A percentile compares a stretch with the other conserved stretches of the same genome.
These are phyloP conservation scores for Miniopterus natalensis DNA, from an alignment of 2,113 vertebrate species.

Conservation along the genomic window DNA sequence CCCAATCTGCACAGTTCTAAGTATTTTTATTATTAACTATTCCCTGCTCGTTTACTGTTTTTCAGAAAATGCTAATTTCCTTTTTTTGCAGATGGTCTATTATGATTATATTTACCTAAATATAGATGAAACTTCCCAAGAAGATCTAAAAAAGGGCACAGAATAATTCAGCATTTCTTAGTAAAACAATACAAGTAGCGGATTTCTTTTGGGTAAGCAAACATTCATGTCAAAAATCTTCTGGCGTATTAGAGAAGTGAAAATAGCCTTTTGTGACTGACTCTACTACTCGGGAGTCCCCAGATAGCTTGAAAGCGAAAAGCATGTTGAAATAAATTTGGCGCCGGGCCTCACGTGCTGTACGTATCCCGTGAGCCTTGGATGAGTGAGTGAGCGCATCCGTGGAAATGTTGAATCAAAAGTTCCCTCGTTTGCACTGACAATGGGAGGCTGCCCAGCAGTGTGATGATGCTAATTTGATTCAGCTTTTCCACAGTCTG, in stretches of 20 bases:
- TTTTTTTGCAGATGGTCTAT: constrained; percentile 50
- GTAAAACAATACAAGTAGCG: background rate
- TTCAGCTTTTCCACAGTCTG: background rate
- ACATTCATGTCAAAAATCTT: background rate
- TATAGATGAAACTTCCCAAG: background rate
- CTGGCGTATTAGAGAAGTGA: background rate
- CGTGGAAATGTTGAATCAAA: constrained; percentile 8
- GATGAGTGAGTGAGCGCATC: background rate
- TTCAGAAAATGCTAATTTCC: constrained; percentile 59
- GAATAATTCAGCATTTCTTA: background rate
- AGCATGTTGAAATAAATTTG: background rate
- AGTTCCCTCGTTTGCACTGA: background rate
- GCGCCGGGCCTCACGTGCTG: fast-evolving
- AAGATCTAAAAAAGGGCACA: constrained; percentile 31
- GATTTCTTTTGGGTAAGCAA: constrained; percentile 16
- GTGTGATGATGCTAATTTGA: constrained; percentile 12
- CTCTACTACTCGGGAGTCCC: background rate
- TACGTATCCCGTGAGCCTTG: background rate
- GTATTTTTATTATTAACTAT: constrained; percentile 42
- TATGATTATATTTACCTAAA: constrained; percentile 63
- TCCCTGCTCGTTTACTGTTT: background rate
- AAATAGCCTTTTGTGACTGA: background rate
- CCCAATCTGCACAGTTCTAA: background rate
- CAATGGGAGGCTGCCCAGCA: background rate
- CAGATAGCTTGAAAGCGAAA: constrained; percentile 20